These are phyloP conservation scores for Poecilia gillii DNA, from an alignment of 2,797 vertebrate genomes.

Conservation along the genomic window DNA sequence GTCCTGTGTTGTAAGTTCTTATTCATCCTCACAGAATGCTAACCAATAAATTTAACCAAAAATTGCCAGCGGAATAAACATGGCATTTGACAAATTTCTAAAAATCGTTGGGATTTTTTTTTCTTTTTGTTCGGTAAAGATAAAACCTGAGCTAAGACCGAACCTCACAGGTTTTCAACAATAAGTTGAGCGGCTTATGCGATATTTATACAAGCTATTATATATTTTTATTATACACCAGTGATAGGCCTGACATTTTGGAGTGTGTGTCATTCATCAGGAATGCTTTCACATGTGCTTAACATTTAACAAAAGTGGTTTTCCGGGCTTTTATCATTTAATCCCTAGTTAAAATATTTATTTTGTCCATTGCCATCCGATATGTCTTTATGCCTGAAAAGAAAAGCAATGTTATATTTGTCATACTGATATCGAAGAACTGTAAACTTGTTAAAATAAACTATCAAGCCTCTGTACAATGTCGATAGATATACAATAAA, in stretches of 20 bases:
- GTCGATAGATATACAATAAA: neutral
- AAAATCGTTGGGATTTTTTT: neutral
- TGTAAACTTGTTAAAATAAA: neutral
- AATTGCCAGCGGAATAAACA: constrained; percentile 12
- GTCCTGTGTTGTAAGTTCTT: neutral
- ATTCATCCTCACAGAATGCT: constrained; percentile 11
- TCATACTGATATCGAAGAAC: neutral
- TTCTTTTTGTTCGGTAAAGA: neutral
- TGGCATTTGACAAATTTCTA: constrained; percentile 4
- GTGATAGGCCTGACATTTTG: neutral
- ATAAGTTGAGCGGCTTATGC: neutral
- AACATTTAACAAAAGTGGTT: neutral
- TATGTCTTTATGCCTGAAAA: neutral
- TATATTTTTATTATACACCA: neutral
- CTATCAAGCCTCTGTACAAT: neutral
- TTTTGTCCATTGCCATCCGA: neutral
- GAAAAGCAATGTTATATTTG: neutral
- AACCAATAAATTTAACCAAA: constrained; percentile 26
- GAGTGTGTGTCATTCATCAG: constrained; percentile 7
- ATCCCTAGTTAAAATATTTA: constrained; percentile 12
- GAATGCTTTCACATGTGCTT: constrained; percentile 1
- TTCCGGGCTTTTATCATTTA: neutral
- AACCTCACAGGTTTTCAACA: neutral
- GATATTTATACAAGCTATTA: neutral
- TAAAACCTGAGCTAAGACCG: neutral